Conservation (phyloP, 2,797 vertebrate genomes). For the Thaleichthys pacificus region DNA sequence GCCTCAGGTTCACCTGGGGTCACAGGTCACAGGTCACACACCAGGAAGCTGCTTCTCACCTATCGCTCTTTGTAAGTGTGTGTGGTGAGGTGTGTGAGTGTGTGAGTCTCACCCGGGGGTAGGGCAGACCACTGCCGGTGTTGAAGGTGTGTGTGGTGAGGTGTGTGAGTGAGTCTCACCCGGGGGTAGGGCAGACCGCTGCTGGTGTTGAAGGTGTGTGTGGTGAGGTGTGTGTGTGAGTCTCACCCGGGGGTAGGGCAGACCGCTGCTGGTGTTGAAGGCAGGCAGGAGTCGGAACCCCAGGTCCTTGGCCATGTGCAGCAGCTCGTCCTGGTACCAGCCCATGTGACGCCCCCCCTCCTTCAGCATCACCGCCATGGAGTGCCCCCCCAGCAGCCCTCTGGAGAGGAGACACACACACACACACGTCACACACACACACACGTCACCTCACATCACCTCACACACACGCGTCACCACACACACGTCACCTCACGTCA, state of each 20-base stretch:
- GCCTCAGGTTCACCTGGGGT: slow-evolving; percentile 91
- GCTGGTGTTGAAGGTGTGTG: neutral
- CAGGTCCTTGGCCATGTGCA: slow-evolving; percentile 95
- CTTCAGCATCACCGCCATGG: slow-evolving; percentile 95
- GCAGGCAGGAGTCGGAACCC: slow-evolving; percentile 93
- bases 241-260: slow-evolving; percentile 96
- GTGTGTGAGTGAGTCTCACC: neutral
- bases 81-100: neutral
- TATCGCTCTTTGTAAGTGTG: neutral
- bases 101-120: no score
- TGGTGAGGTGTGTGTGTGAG: slow-evolving; percentile 2
- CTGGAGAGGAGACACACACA: slow-evolving; percentile 58
- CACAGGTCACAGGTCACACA: no score
- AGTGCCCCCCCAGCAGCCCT: slow-evolving; percentile 93
- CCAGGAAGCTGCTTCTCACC: no score
- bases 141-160: neutral
- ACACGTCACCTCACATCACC: slow-evolving; percentile 7
- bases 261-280: slow-evolving; percentile 98
- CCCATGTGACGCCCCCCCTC: slow-evolving; percentile 89
- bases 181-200: no score
- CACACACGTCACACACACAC: slow-evolving; percentile 14
- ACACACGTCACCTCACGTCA: no score
- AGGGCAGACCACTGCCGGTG: no score
- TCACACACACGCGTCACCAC: neutral
- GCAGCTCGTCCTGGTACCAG: slow-evolving; percentile 94